These are phyloP conservation scores for Ectemnius cavifrons DNA, from an alignment of 2,888 invertebrate genomes.

Conservation along the genomic window DNA sequence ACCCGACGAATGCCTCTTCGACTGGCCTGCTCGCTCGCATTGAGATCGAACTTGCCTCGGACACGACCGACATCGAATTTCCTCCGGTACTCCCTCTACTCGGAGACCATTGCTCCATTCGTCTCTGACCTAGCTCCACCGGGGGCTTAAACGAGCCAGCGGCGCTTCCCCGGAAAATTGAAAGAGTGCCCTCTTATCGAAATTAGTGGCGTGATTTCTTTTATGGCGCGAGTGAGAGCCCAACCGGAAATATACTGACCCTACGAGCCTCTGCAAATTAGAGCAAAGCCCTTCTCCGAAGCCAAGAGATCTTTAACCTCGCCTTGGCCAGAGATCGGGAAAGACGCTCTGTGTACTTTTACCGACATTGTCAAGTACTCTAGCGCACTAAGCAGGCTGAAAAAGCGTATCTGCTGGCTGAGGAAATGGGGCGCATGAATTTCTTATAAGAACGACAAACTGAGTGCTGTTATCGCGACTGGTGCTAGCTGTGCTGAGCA, in stretches of 20 bases:
- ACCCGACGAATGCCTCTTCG: too few relatives aligned
- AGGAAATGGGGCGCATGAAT: conserved; percentile 9
- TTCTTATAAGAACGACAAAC: conserved; percentile 35
- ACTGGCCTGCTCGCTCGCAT: conserved; percentile 10
- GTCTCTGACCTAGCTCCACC: not conserved
- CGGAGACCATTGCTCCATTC: not conserved
- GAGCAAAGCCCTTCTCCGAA: too few relatives aligned
- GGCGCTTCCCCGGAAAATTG: not conserved
- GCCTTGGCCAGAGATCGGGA: too few relatives aligned
- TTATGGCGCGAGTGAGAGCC: too few relatives aligned
- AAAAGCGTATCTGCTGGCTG: not conserved
- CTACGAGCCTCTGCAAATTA: too few relatives aligned
- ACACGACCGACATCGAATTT: conserved; percentile 30
- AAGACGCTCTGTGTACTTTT: too few relatives aligned
- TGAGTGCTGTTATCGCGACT: conserved; percentile 27
- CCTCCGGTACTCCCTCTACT: not conserved
- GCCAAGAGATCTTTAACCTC: too few relatives aligned
- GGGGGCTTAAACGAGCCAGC: not conserved
- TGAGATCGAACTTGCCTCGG: conserved; percentile 37
- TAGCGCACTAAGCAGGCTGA: too few relatives aligned
- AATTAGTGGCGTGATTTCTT: not conserved
- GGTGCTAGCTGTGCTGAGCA: not conserved
- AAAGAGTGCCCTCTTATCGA: conserved; percentile 9
- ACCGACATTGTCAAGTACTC: too few relatives aligned
- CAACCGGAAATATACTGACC: too few relatives aligned